Evolutionary conservation across 2,797 vertebrate genomes (phyloP), one percentile per base, ranked within the genome.

Genomic region (Tragopan temminckii): DNA sequence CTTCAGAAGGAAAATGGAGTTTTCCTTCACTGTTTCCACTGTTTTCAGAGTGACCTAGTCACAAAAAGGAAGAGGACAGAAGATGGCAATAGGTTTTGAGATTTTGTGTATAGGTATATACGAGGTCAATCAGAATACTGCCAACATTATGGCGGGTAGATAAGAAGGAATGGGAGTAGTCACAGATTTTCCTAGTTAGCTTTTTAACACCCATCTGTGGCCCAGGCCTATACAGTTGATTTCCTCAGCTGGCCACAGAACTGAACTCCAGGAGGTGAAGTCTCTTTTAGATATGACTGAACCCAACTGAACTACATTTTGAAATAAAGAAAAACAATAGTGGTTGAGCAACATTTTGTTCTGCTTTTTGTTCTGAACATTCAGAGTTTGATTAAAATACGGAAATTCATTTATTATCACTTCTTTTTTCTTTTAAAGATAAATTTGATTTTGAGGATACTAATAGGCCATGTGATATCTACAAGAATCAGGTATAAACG

Each of bases 281-380:
- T 40, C 17, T 83, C 74, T 93, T 81, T 87, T 78, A 95, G 92
- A 93, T 95, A 95, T 63, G 66, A 62, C 63, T 83, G 89, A 93
- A 92, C 82, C 83, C 82, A 88, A 88, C 55, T 67, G 59, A 95
- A 93, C 66, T 75, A 43, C 58, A 66, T 90, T 90, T 72, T 62
- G 81, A 96, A 94, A 89, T 78, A 75, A 87, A 80, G 61, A 78
- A 82, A 95, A 95, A 92, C 93, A 95, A 96, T 95, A 90, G 86
- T 4, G 33, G 80, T 96, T 95, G 90, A 93, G 95, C 72, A 95
- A 95, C 13, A 17, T 43, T 89, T 68, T 87, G 42, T 71, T 92
- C 76, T 89, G 81, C 84, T 89, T 94, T 96, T 84, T 95, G 72
- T 93, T 95, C 72, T 91, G 76, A 94, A 87, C 86, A 89, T 63